Base-by-base conservation (phyloP, 2,797 vertebrate genomes). In the Eurystomus glaucurus region DNA sequence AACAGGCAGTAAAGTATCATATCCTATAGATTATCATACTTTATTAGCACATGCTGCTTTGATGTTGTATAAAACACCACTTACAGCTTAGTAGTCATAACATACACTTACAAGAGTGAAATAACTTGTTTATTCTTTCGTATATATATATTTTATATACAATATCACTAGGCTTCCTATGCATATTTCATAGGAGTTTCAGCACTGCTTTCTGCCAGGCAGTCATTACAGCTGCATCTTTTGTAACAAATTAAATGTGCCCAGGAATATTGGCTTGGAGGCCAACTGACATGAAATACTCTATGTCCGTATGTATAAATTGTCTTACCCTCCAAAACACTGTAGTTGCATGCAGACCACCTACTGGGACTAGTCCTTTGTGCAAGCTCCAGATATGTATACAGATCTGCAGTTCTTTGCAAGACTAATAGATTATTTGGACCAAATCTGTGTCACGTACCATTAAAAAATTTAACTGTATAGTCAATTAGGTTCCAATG, bases 281-380 rank as follows among this genome's bases (percentile, higher is more conserved):
- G 52, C 43, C 21, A 72, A 22, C 25, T 87, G 45, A 28, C 14
- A 26, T 31, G 6, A 78, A 71, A 48, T 71, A 37, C 26, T 80
- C 17, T n/a, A 1, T 18, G 1, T 70, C 46, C 1, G 0, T 64
- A 14, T 31, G 91, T 89, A n/a, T 60, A 51, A 29, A n/a, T 66
- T 60, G 14, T 54, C 21, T 74, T 84, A 16, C 2, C 8, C 17
- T 91, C 5, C 1, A 60, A 75, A 91, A 48, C 8, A 13, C 16
- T 81, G 19, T 17, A 41, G 29, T 61, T 90, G 11, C 22, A 21
- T 33, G 10, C 26, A 89, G 61, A 46, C 16, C 10, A 6, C 7
- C 8, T 43, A 6, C 18, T 35, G 43, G 16, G 37, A 75, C 7
- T 33, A 10, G 23, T n/a, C 50, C 11, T 19, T 28, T 84, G 20